Conservation (phyloP, 2,113 vertebrate genomes). For the Nyctibius bracteatus region DNA sequence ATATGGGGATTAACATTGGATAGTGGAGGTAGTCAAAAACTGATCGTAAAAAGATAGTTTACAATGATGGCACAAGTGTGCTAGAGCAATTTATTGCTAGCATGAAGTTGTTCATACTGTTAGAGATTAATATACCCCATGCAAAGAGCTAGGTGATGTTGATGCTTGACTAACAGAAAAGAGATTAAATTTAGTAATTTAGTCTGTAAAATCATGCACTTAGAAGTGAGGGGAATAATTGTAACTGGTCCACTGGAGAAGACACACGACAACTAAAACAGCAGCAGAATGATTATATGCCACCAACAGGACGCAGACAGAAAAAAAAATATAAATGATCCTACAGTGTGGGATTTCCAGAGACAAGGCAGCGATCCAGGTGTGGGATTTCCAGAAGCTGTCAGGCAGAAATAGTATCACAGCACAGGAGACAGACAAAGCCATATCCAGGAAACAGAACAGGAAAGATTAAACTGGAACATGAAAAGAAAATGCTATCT, state of each 20-base stretch:
- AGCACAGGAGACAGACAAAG: neutral
- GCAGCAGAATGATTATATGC: neutral
- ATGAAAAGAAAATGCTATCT: neutral
- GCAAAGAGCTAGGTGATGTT: neutral
- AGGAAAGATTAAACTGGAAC: neutral
- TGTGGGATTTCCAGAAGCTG: neutral
- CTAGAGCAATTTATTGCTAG: neutral
- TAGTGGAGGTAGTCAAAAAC: neutral
- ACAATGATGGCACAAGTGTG: neutral
- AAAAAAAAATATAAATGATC: neutral
- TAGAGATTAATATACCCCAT: neutral
- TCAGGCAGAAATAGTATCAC: neutral
- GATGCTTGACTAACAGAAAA: neutral
- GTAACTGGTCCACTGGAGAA: neutral
- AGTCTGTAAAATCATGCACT: neutral
- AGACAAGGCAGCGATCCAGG: conserved; percentile 2
- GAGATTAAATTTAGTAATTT: neutral
- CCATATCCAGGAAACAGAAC: neutral
- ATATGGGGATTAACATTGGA: neutral
- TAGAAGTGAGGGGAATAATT: neutral
- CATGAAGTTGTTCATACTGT: neutral
- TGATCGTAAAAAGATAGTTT: neutral
- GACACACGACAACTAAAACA: neutral
- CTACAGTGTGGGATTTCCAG: neutral
- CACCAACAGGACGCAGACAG: neutral